Conservation (phyloP, 1,140 invertebrate species). For the Amyelois transitella region DNA sequence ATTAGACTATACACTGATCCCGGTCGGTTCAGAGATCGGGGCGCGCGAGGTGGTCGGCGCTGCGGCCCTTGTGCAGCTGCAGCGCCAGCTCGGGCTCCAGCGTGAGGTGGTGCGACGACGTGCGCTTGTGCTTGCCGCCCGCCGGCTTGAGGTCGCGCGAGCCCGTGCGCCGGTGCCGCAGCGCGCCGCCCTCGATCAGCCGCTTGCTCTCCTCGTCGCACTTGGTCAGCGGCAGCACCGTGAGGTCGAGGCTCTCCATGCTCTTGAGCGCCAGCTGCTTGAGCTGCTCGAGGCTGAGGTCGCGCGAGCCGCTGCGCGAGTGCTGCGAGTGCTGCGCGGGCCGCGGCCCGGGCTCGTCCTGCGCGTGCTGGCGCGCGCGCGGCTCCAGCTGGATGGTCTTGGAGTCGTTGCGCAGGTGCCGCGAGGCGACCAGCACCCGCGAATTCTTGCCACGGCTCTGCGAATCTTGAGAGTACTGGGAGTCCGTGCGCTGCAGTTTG, state of each 20-base stretch:
- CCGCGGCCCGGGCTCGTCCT: slow-evolving; percentile 50
- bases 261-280: slow-evolving; percentile 63
- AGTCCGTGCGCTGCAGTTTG: slow-evolving; percentile 62
- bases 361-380: slow-evolving; percentile 56
- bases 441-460: slow-evolving; percentile 49
- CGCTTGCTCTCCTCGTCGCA: slow-evolving; percentile 70
- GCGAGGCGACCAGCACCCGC: slow-evolving; percentile 71
- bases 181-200: slow-evolving; percentile 67
- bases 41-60: slow-evolving; percentile 54
- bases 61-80: slow-evolving; percentile 56
- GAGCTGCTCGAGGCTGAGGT: slow-evolving; percentile 61
- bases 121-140: slow-evolving; percentile 55
- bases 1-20: slow-evolving; percentile 16
- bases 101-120: slow-evolving; percentile 66
- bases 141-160: slow-evolving; percentile 72
- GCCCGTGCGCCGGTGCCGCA: slow-evolving; percentile 75
- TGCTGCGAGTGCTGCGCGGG: slow-evolving; percentile 48
- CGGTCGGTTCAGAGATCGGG: slow-evolving; percentile 36
- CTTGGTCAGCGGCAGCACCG: slow-evolving; percentile 49
- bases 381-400: slow-evolving; percentile 76
- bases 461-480: slow-evolving; percentile 63
- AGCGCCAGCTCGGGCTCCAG: slow-evolving; percentile 60
- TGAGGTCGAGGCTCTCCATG: slow-evolving; percentile 68
- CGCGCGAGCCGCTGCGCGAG: slow-evolving; percentile 55
- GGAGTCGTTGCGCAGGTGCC: slow-evolving; percentile 76